These are phyloP conservation scores for Strigamia maritima DNA, from an alignment of 2,888 invertebrate species.

Conservation along the genomic window DNA sequence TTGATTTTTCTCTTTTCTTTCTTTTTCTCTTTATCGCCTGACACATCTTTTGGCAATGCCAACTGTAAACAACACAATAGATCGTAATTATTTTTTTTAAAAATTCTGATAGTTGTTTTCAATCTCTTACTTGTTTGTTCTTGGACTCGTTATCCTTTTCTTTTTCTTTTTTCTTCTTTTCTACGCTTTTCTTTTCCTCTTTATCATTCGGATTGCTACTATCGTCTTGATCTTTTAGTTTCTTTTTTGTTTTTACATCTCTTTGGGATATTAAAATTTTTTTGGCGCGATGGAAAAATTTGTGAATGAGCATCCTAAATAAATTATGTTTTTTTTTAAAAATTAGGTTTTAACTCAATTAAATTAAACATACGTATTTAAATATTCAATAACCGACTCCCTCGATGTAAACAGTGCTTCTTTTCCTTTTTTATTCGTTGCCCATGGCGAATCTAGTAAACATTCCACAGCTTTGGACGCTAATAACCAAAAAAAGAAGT, in stretches of 20 bases:
- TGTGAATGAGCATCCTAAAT: conserved; percentile 76
- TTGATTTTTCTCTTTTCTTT: conserved; percentile 85
- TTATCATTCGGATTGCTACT: conserved; percentile 45
- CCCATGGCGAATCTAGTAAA: conserved; percentile 86
- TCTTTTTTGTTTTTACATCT: conserved; percentile 56
- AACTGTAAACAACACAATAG: background rate
- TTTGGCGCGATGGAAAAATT: conserved; percentile 91
- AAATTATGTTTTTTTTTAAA: background rate
- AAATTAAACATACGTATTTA: conserved; percentile 59
- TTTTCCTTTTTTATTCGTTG: conserved; percentile 56
- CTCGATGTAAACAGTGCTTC: conserved; percentile 75
- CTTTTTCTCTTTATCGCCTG: conserved; percentile 56
- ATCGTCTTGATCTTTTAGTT: conserved; percentile 53
- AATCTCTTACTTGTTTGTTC: conserved; percentile 38
- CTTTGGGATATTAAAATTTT: conserved; percentile 75
- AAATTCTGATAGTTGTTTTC: background rate
- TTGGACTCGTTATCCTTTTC: conserved; percentile 35
- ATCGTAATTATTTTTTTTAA: background rate
- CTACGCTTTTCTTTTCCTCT: conserved; percentile 48
- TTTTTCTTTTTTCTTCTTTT: conserved; percentile 57
- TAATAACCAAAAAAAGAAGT: conserved; percentile 45
- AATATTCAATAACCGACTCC: conserved; percentile 72
- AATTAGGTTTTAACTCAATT: background rate
- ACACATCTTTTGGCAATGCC: conserved; percentile 41
- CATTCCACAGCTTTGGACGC: conserved; percentile 82